A percentile compares a stretch with the other conserved stretches of the same genome.
These are phyloP conservation scores for Sinosuthora webbiana DNA, from an alignment of 2,113 vertebrate species.

Conservation along the genomic window DNA sequence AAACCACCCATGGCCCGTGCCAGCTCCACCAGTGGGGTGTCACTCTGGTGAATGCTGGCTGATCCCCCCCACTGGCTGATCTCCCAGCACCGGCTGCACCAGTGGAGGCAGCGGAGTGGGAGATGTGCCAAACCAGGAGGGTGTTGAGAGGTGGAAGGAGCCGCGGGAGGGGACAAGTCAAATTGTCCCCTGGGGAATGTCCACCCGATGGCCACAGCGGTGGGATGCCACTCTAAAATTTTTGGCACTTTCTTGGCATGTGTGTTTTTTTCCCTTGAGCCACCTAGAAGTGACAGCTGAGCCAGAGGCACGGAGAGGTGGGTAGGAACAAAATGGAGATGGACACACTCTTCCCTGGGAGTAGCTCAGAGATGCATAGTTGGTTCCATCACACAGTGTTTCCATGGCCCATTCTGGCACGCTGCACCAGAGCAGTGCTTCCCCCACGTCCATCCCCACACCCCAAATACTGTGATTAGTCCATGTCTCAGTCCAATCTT, in stretches of 20 bases:
- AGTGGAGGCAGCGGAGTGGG: background rate
- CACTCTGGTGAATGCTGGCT: background rate
- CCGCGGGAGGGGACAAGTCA: background rate
- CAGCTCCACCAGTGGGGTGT: background rate
- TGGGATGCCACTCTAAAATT: background rate
- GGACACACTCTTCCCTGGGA: background rate
- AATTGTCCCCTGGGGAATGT: background rate
- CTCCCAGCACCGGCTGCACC: background rate
- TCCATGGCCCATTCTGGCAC: rapidly evolving
- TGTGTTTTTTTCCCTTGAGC: background rate
- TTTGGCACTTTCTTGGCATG: background rate
- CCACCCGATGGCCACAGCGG: rapidly evolving
- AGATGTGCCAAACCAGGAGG: slow-evolving; percentile 26
- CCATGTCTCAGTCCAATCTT: background rate
- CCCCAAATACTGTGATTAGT: background rate
- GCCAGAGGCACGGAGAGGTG: background rate
- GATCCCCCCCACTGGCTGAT: background rate
- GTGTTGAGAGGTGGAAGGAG: background rate
- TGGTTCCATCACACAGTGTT: background rate
- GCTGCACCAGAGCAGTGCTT: background rate
- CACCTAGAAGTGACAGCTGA: background rate
- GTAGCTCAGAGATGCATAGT: background rate
- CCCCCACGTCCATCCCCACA: rapidly evolving
- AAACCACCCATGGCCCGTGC: background rate
- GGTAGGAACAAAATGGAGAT: background rate